Evolutionary conservation across 2,888 invertebrate species (phyloP).

Genomic region (Euplagia quadripunctaria): DNA sequence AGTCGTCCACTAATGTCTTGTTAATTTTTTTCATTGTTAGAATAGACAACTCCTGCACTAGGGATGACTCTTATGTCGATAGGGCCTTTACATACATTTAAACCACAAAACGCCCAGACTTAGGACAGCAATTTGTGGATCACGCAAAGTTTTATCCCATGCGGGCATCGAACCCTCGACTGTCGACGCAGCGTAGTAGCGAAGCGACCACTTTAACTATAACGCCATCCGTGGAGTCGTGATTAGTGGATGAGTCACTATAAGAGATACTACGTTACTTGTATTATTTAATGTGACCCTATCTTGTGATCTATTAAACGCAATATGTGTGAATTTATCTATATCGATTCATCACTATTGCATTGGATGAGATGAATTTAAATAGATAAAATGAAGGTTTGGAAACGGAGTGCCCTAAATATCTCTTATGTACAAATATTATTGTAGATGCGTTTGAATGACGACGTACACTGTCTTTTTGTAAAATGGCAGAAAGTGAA

Average conservation of each 20-base stretch:
- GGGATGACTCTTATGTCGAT: neutral
- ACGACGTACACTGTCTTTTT: neutral
- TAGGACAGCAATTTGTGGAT: too few relatives aligned
- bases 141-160: too few relatives aligned
- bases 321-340: neutral
- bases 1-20: neutral
- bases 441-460: constrained; percentile 1
- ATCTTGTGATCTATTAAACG: neutral
- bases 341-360: neutral
- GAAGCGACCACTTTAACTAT: too few relatives aligned
- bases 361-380: neutral
- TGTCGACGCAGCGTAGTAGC: neutral
- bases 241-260: neutral
- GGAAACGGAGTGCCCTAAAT: constrained; percentile 6
- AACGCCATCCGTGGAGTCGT: neutral
- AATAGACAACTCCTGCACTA: too few relatives aligned
- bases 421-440: constrained; percentile 24
- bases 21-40: too few relatives aligned
- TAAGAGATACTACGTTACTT: neutral
- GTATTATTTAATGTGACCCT: neutral
- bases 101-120: neutral
- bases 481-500: neutral
- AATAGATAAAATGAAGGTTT: neutral
- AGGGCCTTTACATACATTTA: neutral
- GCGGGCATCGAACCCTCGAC: neutral